Conservation (phyloP, 2,797 vertebrate genomes). For the Phrynocephalus vlangalii region DNA sequence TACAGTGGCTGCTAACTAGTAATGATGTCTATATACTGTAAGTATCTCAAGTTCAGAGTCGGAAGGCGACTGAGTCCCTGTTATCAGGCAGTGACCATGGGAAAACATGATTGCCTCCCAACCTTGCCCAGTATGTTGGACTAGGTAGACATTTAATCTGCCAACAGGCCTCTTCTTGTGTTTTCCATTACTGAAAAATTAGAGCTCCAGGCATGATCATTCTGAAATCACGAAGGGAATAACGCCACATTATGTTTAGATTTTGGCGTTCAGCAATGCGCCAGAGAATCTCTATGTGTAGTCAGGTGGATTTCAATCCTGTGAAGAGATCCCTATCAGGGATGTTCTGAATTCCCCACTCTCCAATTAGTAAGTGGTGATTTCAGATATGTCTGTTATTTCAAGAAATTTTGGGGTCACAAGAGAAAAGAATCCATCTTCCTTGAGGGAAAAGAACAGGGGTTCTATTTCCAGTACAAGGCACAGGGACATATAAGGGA, state of each 20-base stretch:
- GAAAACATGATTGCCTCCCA: neutral
- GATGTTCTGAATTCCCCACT: neutral
- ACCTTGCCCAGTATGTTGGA: too few species aligned
- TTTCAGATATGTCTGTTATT: too few species aligned
- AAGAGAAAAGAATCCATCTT: neutral
- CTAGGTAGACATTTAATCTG: too few species aligned
- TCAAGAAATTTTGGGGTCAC: too few species aligned
- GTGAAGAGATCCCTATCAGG: neutral
- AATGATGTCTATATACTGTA: too few species aligned
- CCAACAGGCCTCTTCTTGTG: too few species aligned
- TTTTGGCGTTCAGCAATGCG: too few species aligned
- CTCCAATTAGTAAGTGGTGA: neutral
- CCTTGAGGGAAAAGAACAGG: neutral
- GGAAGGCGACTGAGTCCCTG: neutral
- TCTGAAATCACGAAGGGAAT: neutral
- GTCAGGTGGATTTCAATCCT: neutral
- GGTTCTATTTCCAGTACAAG: neutral
- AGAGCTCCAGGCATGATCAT: neutral
- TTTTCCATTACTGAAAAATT: too few species aligned
- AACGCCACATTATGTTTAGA: neutral
- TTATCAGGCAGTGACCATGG: neutral
- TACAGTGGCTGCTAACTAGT: neutral
- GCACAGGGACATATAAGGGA: neutral
- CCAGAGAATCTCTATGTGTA: neutral
- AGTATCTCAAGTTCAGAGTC: neutral